These are phyloP conservation scores for Lates calcarifer DNA, from an alignment of 2,113 vertebrate species.

Conservation along the genomic window DNA sequence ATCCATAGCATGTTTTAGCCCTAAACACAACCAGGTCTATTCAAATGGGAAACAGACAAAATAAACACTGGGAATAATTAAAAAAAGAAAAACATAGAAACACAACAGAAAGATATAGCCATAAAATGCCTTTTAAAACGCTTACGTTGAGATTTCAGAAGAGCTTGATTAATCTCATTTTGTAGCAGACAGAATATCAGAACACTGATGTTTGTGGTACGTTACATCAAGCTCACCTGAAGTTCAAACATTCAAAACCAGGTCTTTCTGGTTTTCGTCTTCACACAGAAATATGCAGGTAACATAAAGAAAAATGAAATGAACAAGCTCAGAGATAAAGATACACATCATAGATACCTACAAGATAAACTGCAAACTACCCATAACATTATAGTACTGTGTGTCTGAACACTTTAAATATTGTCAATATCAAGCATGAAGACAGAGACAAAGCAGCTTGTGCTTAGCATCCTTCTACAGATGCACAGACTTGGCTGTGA, in stretches of 20 bases:
- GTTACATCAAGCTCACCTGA: constrained; percentile 27
- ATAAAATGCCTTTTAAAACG: background rate
- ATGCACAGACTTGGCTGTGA: background rate
- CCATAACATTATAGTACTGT: background rate
- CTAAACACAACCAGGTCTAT: background rate
- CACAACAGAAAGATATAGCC: background rate
- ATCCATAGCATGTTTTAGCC: background rate
- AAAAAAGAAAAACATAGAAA: background rate
- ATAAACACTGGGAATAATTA: no score
- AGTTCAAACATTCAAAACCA: constrained; percentile 21
- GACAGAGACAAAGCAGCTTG: constrained; percentile 17
- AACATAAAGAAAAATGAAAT: background rate
- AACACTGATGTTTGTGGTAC: background rate
- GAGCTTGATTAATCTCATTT: constrained; percentile 6
- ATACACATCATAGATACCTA: background rate
- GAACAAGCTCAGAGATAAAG: background rate
- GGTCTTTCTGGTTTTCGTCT: background rate
- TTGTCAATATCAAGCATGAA: background rate
- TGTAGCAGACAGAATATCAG: background rate
- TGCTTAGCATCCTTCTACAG: fast-evolving
- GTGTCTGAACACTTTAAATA: background rate
- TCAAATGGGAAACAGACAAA: background rate
- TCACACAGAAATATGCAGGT: background rate
- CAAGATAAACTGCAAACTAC: background rate
- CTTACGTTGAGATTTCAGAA: constrained; percentile 2